Evolutionary conservation across 2,888 invertebrate genomes (phyloP), one percentile per base, ranked within the genome.

Genomic region (Lepidonotus clava): DNA sequence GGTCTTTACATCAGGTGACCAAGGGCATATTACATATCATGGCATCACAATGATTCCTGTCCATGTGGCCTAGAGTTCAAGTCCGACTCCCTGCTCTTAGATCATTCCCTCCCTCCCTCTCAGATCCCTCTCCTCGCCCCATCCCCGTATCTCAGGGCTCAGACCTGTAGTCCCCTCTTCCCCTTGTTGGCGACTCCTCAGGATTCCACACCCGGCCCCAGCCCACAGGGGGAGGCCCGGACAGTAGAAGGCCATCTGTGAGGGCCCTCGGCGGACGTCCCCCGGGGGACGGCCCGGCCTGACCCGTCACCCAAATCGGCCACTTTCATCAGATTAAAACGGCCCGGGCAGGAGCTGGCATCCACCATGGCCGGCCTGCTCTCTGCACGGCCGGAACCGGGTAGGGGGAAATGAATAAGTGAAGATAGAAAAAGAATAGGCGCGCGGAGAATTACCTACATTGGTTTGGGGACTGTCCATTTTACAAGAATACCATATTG

Each of bases 261-360:
- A 21, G 71, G 71, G 71, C 21, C 36, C 36, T 14, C 71, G 0
- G 71, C 36, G n/a, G n/a, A n/a, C 14, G 36, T 71, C 71, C 71
- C 71, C 71, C n/a, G 71, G 71, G 71, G 36, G 34, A 38, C 36
- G 14, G 36, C 36, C 71, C 21, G 34, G 38, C 71, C 71, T 71
- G 71, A 71, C 24, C 32, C 46, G 32, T 80, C 80, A 34, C 80
- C 24, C 41, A 51, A 46, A 80, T 80, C 80, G 80, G 41, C 80
- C 46, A 41, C 80, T 80, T 46, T 28, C 41, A 80, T 80, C 80
- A 46, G 80, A 80, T 80, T 80, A 80, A 80, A 80, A 51, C 46
- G 80, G 32, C 80, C 24, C 32, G n/a, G 28, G 32, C 46, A 32
- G 80, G 80, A n/a, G n/a, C n/a, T n/a, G n/a, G n/a, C n/a, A n/a